Conservation (phyloP, 2,797 vertebrate genomes). For the Acanthornis magna region DNA sequence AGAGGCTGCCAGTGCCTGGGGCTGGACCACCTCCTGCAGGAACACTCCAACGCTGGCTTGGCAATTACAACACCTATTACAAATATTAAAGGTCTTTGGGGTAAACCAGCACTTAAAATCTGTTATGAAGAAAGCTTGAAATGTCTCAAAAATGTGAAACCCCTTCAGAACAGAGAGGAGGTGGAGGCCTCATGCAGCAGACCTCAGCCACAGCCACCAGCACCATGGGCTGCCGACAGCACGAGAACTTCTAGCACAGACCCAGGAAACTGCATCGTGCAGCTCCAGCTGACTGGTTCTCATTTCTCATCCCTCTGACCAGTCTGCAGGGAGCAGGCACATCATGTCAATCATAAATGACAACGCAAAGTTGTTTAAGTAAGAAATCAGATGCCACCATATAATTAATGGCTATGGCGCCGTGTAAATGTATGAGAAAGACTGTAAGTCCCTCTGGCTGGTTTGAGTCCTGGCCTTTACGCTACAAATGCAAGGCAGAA, state of each 20-base stretch:
- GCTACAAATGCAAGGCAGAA: not conserved
- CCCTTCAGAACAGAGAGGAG: not conserved
- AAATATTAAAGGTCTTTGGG: not conserved
- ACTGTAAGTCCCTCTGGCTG: not conserved
- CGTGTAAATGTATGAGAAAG: not conserved
- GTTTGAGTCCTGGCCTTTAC: not conserved
- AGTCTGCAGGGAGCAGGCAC: not conserved
- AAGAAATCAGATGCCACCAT: not conserved
- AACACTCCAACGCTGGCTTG: not conserved
- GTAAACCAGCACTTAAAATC: not conserved
- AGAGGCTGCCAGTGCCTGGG: not conserved
- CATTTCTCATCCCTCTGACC: not conserved
- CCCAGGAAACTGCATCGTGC: not conserved
- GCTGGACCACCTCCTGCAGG: not conserved
- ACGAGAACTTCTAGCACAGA: not conserved
- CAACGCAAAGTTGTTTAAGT: not conserved
- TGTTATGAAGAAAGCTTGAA: not conserved
- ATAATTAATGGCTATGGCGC: not conserved
- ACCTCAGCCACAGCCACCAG: fast-evolving
- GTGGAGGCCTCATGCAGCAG: not conserved
- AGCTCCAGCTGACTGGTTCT: not conserved
- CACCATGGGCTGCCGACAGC: fast-evolving
- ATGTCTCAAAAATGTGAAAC: not conserved
- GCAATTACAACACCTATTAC: not conserved
- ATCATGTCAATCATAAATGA: not conserved